Percentiles rank a stretch among this genome's conserved stretches.
Conservation (phyloP, 2,113 vertebrate species). For the Crotophaga sulcirostris region DNA sequence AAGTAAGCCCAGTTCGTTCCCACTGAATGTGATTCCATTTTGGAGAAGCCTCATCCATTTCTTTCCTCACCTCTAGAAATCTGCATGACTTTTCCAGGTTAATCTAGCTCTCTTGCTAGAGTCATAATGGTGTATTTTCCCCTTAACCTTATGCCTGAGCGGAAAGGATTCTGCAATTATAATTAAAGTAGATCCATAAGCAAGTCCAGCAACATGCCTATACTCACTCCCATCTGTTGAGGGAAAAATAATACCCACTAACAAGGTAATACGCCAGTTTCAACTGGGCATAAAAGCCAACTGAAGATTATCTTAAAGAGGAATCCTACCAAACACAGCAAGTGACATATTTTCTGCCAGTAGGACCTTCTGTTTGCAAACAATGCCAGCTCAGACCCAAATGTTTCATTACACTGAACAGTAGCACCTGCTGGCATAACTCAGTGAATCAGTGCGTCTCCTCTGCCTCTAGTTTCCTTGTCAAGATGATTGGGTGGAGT, state of each 20-base stretch:
- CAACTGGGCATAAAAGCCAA: conserved; percentile 28
- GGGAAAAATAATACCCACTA: not conserved
- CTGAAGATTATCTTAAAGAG: conserved; percentile 16
- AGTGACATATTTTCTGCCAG: conserved; percentile 19
- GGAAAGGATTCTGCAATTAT: conserved; percentile 9
- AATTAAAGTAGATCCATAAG: conserved; percentile 33
- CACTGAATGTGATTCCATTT: not conserved
- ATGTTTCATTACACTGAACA: not conserved
- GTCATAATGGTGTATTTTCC: conserved; percentile 20
- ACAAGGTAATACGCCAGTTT: conserved; percentile 12
- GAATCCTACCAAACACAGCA: conserved; percentile 27
- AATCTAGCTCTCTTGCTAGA: not conserved
- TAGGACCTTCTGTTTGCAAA: conserved; percentile 46
- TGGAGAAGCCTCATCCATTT: conserved; percentile 15
- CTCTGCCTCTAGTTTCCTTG: not conserved
- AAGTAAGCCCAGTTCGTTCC: not conserved
- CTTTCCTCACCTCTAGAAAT: not conserved
- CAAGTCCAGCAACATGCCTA: not conserved
- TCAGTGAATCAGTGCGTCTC: not conserved
- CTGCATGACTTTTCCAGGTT: conserved; percentile 21
- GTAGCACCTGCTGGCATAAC: not conserved
- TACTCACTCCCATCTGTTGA: conserved; percentile 34
- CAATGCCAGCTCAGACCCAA: not conserved
- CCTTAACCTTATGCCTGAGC: not conserved
- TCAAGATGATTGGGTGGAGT: not conserved